These are phyloP conservation scores for Corticium candelabrum DNA, from an alignment of 37 sponge, comb jelly and placozoan species.

Conservation along the genomic window DNA sequence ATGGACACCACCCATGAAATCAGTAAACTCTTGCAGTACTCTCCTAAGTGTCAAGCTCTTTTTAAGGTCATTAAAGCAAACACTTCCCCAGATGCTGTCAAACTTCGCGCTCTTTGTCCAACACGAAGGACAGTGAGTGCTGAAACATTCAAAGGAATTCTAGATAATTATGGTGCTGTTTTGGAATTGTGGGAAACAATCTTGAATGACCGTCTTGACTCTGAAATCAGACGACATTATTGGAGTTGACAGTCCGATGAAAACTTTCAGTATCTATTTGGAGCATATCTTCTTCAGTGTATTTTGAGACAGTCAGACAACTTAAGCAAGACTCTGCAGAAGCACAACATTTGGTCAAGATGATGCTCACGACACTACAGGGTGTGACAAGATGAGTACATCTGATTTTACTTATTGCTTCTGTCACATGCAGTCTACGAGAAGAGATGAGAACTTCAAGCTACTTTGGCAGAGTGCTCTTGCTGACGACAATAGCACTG, in stretches of 20 bases:
- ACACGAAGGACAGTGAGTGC: constrained; percentile 27
- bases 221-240: constrained; percentile 19
- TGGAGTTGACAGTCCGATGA: constrained; percentile 25
- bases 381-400: no score
- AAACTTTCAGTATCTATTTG: constrained; percentile 14
- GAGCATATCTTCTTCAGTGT: constrained; percentile 6
- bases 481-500: no score
- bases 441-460: no score
- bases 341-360: no score
- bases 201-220: constrained; percentile 16
- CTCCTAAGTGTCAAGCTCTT: constrained; percentile 15
- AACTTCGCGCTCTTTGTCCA: constrained; percentile 29
- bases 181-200: constrained; percentile 12
- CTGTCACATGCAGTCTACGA: no score
- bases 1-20: constrained; percentile 23
- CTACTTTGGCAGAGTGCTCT: no score
- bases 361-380: no score
- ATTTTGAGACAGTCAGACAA: no score
- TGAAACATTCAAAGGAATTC: constrained; percentile 17
- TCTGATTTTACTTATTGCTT: no score
- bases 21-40: constrained; percentile 24
- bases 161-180: constrained; percentile 10
- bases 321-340: no score
- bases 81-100: constrained; percentile 7
- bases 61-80: constrained; percentile 7